These are phyloP conservation scores for Crotalus tigris DNA, from an alignment of 2,113 vertebrate species.

Conservation along the genomic window DNA sequence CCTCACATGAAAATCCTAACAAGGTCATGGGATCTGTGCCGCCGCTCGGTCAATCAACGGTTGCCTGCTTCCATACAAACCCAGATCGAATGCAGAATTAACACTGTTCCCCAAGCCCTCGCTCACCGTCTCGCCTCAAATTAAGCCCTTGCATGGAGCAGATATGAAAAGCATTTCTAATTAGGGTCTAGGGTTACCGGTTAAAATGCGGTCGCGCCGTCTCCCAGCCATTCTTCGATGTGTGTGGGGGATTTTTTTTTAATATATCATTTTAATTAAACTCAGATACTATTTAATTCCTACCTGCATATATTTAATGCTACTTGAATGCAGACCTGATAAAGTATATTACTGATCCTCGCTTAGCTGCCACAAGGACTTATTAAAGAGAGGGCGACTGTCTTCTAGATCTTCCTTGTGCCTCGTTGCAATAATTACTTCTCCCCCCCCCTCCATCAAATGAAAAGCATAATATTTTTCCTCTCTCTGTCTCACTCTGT, in stretches of 20 bases:
- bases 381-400: constrained; percentile 75
- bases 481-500: constrained; percentile 29
- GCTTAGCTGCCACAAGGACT: constrained; percentile 78
- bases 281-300: constrained; percentile 83
- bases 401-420: constrained; percentile 73
- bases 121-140: constrained; percentile 82
- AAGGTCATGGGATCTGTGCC: constrained; percentile 85
- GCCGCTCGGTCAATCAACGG: constrained; percentile 82
- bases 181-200: constrained; percentile 92
- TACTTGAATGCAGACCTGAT: constrained; percentile 79
- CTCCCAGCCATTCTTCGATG: constrained; percentile 81
- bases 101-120: constrained; percentile 82
- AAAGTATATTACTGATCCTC: constrained; percentile 77
- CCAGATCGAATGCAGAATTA: constrained; percentile 91
- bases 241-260: constrained; percentile 63
- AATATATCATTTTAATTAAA: constrained; percentile 98
- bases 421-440: constrained; percentile 78
- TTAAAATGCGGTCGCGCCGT: constrained; percentile 89
- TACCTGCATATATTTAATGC: constrained; percentile 80
- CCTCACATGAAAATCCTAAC: constrained; percentile 87
- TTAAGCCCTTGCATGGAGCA: constrained; percentile 88
- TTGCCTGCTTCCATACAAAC: constrained; percentile 80
- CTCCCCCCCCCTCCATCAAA: constrained; percentile 66
- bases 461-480: constrained; percentile 75
- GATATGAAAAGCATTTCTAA: constrained; percentile 96